phyloP scores from a whole-genome alignment of 2,113 vertebrate genomes.

The Limanda limanda region DNA sequence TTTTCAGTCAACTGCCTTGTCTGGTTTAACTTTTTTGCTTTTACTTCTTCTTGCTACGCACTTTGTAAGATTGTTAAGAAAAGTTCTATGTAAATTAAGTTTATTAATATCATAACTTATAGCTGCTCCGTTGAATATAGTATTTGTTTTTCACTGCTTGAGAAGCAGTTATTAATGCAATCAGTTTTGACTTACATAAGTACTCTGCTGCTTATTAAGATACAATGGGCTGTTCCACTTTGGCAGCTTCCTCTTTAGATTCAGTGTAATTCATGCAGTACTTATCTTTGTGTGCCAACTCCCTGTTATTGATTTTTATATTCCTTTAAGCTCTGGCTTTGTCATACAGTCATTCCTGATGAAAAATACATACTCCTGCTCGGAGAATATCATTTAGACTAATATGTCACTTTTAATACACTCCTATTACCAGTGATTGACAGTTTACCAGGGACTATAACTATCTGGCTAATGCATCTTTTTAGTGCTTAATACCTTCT shows the following conservation, averaged over 20 bases:
- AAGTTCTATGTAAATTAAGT: too few relatives aligned
- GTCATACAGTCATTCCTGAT: slow-evolving; percentile 3
- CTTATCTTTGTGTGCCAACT: background rate
- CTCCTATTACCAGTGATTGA: slow-evolving; percentile 18
- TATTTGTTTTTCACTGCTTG: background rate
- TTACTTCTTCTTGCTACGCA: too few relatives aligned
- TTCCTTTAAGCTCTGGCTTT: background rate
- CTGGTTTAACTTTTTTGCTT: background rate
- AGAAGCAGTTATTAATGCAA: background rate
- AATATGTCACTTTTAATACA: background rate
- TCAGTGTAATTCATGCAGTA: background rate
- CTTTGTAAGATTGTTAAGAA: too few relatives aligned
- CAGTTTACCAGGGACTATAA: slow-evolving; percentile 2
- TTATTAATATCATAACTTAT: too few relatives aligned
- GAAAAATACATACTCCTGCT: slow-evolving; percentile 1
- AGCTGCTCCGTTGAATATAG: too few relatives aligned
- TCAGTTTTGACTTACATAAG: background rate
- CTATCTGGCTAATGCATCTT: slow-evolving; percentile 10
- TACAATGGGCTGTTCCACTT: background rate
- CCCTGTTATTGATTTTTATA: slow-evolving; percentile 19
- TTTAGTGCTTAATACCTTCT: slow-evolving; percentile 31
- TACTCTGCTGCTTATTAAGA: background rate
- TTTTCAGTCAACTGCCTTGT: too few relatives aligned
- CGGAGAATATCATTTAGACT: background rate
- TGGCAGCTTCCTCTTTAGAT: slow-evolving; percentile 13